Conservation (phyloP, 2,113 vertebrate genomes). For the Ailuropoda melanoleuca region DNA sequence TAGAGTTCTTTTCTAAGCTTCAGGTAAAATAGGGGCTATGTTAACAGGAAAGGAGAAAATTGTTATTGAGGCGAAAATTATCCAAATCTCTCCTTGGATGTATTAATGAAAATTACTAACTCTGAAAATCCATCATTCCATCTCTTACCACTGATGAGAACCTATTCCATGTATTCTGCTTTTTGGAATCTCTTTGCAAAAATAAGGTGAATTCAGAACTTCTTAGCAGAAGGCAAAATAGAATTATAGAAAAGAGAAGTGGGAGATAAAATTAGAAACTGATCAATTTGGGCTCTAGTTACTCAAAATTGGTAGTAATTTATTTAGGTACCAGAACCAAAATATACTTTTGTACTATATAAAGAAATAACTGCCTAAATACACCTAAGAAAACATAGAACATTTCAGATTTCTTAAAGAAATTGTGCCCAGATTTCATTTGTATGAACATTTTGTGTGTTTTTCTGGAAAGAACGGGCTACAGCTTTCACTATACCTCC, state of each 20-base stretch:
- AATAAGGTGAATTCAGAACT: neutral
- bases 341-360: neutral
- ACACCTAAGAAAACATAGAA: neutral
- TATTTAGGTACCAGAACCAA: neutral
- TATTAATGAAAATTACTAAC: neutral
- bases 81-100: neutral
- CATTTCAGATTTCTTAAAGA: neutral
- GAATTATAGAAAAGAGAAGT: constrained; percentile 9
- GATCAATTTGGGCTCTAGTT: neutral
- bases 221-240: neutral
- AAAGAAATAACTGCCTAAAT: constrained; percentile 9
- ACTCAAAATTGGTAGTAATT: neutral
- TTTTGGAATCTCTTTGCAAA: neutral
- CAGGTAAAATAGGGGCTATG: neutral
- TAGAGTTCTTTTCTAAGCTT: neutral
- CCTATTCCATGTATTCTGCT: neutral
- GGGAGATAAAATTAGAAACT: neutral
- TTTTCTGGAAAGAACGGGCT: neutral
- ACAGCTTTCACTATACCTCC: neutral
- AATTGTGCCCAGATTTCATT: neutral
- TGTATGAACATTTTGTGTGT: neutral
- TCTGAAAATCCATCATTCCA: neutral
- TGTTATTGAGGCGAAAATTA: neutral
- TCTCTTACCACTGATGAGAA: neutral
- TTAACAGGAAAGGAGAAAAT: neutral